These are phyloP conservation scores for Sicus ferrugineus DNA, from an alignment of 2,888 invertebrate species.

Conservation along the genomic window DNA sequence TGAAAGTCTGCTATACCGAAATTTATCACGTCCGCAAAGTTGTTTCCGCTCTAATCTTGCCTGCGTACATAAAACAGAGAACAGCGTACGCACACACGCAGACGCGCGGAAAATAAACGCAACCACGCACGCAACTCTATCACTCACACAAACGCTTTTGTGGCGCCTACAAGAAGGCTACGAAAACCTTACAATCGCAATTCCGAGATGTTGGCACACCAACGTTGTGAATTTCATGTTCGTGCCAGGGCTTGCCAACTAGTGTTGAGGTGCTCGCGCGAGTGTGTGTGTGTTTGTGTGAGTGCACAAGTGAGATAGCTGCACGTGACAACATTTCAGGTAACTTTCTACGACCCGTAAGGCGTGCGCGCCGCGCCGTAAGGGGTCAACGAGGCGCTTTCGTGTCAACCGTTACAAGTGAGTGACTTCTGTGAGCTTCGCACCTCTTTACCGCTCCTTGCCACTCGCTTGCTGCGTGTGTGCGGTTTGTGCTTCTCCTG, in stretches of 20 bases:
- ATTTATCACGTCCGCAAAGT: conserved; percentile 18
- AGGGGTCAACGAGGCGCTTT: conserved; percentile 12
- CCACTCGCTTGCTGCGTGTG: too few relatives aligned
- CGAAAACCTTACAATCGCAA: conserved; percentile 8
- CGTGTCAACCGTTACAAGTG: conserved; percentile 24
- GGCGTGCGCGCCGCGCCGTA: conserved; percentile 10
- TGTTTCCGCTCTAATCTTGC: conserved; percentile 9
- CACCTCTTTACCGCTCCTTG: too few relatives aligned
- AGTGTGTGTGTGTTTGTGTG: background rate
- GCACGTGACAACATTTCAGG: conserved; percentile 13
- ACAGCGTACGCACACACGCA: background rate
- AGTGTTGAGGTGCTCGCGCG: background rate
- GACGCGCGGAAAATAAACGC: conserved; percentile 1
- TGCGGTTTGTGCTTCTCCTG: conserved; percentile 1
- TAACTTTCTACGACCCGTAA: conserved; percentile 15
- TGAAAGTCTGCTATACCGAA: conserved; percentile 31
- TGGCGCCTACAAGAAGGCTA: conserved; percentile 18
- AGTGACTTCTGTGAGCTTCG: conserved; percentile 20
- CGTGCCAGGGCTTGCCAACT: too few relatives aligned
- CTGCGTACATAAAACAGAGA: background rate
- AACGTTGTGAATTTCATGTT: background rate
- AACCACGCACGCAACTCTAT: background rate
- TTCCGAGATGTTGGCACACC: conserved; percentile 1
- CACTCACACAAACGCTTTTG: conserved; percentile 1
- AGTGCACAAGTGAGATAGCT: background rate